phyloP scores from a whole-genome alignment of 2,113 vertebrate genomes.

The Pardalotus punctatus region DNA sequence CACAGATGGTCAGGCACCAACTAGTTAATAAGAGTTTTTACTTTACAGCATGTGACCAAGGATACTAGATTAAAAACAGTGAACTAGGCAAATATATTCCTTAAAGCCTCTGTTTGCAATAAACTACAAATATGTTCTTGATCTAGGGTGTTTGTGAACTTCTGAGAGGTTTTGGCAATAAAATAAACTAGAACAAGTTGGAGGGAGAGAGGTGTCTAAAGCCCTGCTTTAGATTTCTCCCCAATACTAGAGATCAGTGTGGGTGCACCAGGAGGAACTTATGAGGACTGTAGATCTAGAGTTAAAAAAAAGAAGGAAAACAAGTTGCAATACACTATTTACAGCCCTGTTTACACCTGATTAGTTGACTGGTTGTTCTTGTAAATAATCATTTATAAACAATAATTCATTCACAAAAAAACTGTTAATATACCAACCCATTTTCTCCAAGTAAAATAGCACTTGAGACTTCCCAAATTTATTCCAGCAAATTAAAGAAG shows the following conservation, averaged over 20 bases:
- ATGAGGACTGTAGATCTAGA: not conserved
- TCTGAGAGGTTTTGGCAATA: not conserved
- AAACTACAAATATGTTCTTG: not conserved
- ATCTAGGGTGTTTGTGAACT: not conserved
- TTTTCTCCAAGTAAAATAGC: not conserved
- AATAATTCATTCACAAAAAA: not conserved
- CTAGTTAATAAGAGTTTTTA: not conserved
- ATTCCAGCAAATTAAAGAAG: not conserved
- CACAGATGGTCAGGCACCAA: not conserved
- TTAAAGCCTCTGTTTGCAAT: constrained; percentile 31
- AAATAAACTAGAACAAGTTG: not conserved
- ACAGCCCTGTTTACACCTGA: not conserved
- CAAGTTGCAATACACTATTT: not conserved
- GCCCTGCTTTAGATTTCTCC: not conserved
- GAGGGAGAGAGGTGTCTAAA: not conserved
- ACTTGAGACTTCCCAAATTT: not conserved
- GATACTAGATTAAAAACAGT: not conserved
- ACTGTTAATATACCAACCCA: not conserved
- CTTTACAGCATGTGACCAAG: not conserved
- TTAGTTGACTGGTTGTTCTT: not conserved
- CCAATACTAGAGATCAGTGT: not conserved
- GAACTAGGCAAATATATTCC: not conserved
- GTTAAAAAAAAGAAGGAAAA: not conserved
- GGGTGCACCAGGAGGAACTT: not conserved
- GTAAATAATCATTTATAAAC: not conserved